Evolutionary conservation across 2,888 invertebrate genomes (phyloP).

Genomic region (Steinernema scapterisci): DNA sequence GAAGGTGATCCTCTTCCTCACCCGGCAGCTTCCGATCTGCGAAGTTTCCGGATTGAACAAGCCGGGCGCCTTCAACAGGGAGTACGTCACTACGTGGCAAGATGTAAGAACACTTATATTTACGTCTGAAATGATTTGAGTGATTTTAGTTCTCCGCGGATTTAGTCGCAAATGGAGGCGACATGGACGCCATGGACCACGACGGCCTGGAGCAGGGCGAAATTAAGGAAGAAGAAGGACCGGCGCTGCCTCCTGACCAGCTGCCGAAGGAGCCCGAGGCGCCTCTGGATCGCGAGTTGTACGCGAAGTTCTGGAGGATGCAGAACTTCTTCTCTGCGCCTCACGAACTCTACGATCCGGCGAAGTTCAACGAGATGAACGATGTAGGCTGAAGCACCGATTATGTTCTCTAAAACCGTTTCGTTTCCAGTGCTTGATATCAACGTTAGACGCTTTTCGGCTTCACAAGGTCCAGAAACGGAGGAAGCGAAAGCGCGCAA

Average conservation of each 20-base stretch:
- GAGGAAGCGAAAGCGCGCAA: neutral
- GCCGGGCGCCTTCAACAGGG: slow-evolving; percentile 12
- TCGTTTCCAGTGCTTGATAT: neutral
- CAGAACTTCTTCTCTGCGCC: slow-evolving; percentile 18
- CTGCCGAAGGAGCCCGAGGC: neutral
- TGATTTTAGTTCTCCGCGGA: neutral
- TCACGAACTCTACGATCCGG: neutral
- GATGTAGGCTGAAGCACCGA: neutral
- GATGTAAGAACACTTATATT: neutral
- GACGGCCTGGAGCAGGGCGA: slow-evolving; percentile 16
- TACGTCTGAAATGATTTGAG: neutral
- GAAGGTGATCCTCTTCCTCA: neutral
- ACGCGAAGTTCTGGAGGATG: slow-evolving; percentile 12
- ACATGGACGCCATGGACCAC: neutral
- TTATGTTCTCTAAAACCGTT: neutral
- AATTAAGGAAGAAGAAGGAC: slow-evolving; percentile 22
- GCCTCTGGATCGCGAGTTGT: neutral
- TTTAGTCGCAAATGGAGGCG: neutral
- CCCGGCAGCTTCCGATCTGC: neutral
- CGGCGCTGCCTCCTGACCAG: neutral
- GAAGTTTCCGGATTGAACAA: slow-evolving; percentile 20
- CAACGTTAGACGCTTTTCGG: neutral
- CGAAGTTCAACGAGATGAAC: neutral
- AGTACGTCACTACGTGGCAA: slow-evolving; percentile 11
- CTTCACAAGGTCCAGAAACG: slow-evolving; percentile 13